These are phyloP conservation scores for Chloroceryle inda DNA, from an alignment of 2,797 vertebrate species.

Conservation along the genomic window DNA sequence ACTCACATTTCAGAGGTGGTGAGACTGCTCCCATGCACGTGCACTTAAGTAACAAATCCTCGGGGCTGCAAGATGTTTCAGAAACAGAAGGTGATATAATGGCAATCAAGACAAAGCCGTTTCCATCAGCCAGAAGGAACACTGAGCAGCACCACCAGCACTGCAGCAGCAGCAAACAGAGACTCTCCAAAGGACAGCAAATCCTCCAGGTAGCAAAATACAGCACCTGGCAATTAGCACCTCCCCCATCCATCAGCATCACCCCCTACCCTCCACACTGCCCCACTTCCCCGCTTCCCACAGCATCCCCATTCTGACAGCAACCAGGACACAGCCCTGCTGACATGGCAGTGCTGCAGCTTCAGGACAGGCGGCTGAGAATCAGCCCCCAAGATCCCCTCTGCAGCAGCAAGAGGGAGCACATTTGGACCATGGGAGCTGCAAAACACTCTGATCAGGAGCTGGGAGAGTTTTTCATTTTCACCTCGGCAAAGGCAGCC, in stretches of 20 bases:
- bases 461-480: conserved; percentile 82
- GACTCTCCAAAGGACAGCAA: neutral
- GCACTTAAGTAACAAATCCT: conserved; percentile 31
- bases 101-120: neutral
- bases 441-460: neutral
- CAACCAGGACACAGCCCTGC: neutral
- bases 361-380: neutral
- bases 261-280: neutral
- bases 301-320: neutral
- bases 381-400: neutral
- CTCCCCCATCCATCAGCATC: neutral
- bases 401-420: neutral
- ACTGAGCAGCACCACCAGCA: neutral
- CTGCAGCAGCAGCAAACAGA: neutral
- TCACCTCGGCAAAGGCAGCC: conserved; percentile 81
- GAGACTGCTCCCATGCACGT: neutral
- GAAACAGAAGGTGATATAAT: conserved; percentile 48
- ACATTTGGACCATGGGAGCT: neutral
- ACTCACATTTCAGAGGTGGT: conserved; percentile 32
- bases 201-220: conserved; percentile 28
- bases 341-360: neutral
- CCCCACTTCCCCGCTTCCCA: neutral
- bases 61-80: neutral
- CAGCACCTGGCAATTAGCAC: conserved; percentile 3
- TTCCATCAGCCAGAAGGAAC: neutral